Conservation (phyloP, 2,113 vertebrate genomes). For the Cyprinus carpio region DNA sequence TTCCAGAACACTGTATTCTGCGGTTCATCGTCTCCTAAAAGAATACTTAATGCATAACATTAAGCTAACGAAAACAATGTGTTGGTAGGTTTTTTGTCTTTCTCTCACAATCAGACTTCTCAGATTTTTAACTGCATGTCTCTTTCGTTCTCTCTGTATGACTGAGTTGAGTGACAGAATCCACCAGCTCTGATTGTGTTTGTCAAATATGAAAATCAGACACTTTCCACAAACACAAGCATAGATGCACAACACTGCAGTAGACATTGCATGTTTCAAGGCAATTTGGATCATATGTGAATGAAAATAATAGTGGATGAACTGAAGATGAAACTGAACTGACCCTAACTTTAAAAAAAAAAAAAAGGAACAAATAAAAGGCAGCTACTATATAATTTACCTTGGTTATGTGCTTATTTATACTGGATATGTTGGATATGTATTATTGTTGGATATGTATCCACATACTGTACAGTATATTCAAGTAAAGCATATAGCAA, state of each 20-base stretch:
- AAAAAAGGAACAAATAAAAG: no score
- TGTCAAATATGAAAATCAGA: slow-evolving; percentile 46
- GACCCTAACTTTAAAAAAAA: no score
- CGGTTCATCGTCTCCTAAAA: no score
- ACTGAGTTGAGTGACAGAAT: slow-evolving; percentile 61
- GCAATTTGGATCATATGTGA: not conserved
- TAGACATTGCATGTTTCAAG: not conserved
- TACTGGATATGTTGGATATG: no score
- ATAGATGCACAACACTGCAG: not conserved
- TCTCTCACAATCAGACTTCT: not conserved
- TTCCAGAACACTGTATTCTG: no score
- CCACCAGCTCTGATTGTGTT: slow-evolving; percentile 62
- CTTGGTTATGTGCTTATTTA: no score
- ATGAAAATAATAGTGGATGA: not conserved
- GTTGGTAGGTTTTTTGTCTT: not conserved
- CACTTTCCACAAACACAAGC: slow-evolving; percentile 15
- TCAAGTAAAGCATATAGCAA: no score
- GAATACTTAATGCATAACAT: no score
- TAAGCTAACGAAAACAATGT: not conserved
- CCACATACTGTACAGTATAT: no score
- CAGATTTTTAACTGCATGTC: not conserved
- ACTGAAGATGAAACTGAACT: not conserved
- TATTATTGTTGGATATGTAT: no score
- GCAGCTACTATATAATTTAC: no score
- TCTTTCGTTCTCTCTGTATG: not conserved